Evolutionary conservation across 2,113 vertebrate species (phyloP).

Genomic region (Trochalopteron elliotii): DNA sequence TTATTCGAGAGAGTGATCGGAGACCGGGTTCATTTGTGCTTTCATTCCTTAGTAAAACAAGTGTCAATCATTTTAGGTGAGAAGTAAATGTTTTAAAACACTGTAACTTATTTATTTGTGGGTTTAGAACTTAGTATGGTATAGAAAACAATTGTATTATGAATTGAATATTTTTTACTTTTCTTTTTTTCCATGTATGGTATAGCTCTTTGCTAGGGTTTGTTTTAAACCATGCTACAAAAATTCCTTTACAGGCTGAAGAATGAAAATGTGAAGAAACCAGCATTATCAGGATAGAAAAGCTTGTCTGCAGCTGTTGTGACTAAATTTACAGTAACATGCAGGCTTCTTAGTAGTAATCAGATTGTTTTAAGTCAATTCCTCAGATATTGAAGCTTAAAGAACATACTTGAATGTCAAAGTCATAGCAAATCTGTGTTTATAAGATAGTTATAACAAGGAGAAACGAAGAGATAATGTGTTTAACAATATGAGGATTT

Average conservation of each 20-base stretch:
- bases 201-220: neutral
- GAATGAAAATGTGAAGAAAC: neutral
- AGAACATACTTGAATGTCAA: neutral
- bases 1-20: slow-evolving; percentile 97
- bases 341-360: neutral
- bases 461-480: neutral
- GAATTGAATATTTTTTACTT: neutral
- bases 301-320: slow-evolving; percentile 21
- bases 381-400: neutral
- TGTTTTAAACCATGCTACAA: neutral
- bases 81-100: slow-evolving; percentile 18
- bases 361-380: neutral
- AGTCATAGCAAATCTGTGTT: neutral
- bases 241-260: neutral
- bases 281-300: neutral
- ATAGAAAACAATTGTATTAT: neutral
- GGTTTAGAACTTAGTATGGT: neutral
- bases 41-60: slow-evolving; percentile 95
- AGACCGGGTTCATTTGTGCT: slow-evolving; percentile 96
- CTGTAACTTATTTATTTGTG: neutral
- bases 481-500: neutral
- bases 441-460: neutral
- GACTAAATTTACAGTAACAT: neutral
- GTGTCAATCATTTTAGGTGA: slow-evolving; percentile 96
- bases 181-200: neutral